Evolutionary conservation across 2,797 vertebrate species (phyloP), one percentile per base, ranked within the genome.

Genomic region (Chaetophractus vellerosus): DNA sequence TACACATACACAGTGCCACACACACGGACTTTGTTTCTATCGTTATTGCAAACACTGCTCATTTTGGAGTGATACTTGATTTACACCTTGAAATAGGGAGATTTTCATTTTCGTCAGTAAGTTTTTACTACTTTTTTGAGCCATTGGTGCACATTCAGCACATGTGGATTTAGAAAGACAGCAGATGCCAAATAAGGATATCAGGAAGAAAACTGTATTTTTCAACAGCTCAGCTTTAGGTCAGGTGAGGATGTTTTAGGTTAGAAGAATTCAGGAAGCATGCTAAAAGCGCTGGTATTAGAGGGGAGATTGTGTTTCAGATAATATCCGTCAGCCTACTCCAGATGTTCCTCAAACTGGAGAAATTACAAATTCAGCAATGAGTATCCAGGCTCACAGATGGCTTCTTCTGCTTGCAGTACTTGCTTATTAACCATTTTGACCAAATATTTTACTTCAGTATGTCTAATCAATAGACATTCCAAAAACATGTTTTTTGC

Each of bases 291-390:
- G 38, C 71, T 50, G 57, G 18, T 86, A 57, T 80, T 59, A 81
- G 21, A 68, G 28, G 24, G 5, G 36, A 80, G 45, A 80, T 38
- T 76, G 66, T 16, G 10, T 84, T 72, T 92, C 50, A 76, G 64
- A 80, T 92, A 72, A 45, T 86, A 45, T 78, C 66, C 87, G 71
- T 94, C 52, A 71, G 45, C 15, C 50, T 52, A 12, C 69, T 91
- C 92, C 95, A 92, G 96, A 91, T 94, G 95, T 93, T 94, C 71
- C 68, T 92, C 88, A 93, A 87, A 76, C 88, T 81, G 90, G 36
- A 96, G n/a, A 72, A 86, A 88, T 93, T 59, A 84, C 90, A 78
- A 55, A 95, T 36, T 63, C 82, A 92, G 79, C 80, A 96, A 82
- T 85, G 81, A 94, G 63, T 57, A 88, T 72, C 28, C 55, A 63